Evolutionary conservation across 2,113 vertebrate genomes (phyloP), one percentile per base, ranked within the genome.

Genomic region (Muscicapa adusta): DNA sequence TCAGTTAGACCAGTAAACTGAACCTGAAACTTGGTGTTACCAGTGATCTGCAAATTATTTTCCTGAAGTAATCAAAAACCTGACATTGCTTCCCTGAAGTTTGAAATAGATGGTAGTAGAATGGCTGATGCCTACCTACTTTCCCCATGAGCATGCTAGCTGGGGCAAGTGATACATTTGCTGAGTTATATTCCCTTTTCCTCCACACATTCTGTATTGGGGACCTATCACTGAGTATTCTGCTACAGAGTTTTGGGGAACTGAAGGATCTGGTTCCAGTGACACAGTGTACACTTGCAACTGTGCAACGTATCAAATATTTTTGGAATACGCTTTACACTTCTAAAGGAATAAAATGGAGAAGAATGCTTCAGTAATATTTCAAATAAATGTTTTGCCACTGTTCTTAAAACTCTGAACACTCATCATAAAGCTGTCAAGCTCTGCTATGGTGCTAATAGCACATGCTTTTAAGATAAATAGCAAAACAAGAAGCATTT

Each of bases 131-230:
- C 20, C 29, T 51, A 16, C 67, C 51, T 61, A 18, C n/a, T 71
- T 79, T 36, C n/a, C n/a, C 33, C 7, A 10, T 2, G 34, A 2
- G 1, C 6, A 0, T 14, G 28, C 0, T 1, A 8, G 19, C 42
- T 54, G 50, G 13, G 29, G 6, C 12, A 48, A 60, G 65, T 0
- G 17, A 36, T 23, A 14, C 6, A 1, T 54, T 84, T 63, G 12
- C 48, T 29, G 20, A 29, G 67, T 75, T 53, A 53, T 5, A 56
- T 56, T 8, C 10, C 28, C 23, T 25, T 54, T 60, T 74, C 51
- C n/a, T 45, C 54, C 63, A 9, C 17, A 7, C 7, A 3, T 16
- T 33, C 10, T 18, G 33, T 36, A 8, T 2, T 33, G 29, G 34
- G 48, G 45, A 72, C 13, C 28, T 36, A 5, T 38, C 47, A 42